A percentile compares a stretch with the other conserved stretches of the same genome.
phyloP scores from a whole-genome alignment of 1,140 invertebrate genomes.

The Gonioctena quinquepunctata region DNA sequence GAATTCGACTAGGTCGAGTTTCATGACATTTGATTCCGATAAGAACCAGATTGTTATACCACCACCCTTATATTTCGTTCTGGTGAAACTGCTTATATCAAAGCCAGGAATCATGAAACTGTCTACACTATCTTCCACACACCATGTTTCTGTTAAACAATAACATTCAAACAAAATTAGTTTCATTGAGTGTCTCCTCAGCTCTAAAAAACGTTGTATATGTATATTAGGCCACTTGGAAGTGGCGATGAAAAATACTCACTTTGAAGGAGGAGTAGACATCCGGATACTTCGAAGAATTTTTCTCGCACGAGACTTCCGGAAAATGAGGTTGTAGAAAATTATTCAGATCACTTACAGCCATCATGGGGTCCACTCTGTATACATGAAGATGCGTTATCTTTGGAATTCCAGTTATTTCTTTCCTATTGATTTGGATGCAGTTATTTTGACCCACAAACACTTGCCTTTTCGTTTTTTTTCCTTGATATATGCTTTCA shows the following conservation, averaged over 20 bases:
- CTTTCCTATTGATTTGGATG: background rate
- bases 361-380: background rate
- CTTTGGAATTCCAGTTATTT: background rate
- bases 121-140: background rate
- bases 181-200: background rate
- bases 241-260: background rate
- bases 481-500: background rate
- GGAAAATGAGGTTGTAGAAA: background rate
- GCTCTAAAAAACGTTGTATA: background rate
- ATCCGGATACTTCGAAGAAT: background rate
- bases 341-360: background rate
- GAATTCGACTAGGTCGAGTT: background rate
- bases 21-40: background rate
- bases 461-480: background rate
- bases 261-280: background rate
- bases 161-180: background rate
- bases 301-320: background rate
- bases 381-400: constrained; percentile 1
- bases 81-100: background rate
- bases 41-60: too few relatives aligned
- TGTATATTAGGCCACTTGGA: background rate
- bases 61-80: background rate
- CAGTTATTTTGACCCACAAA: background rate
- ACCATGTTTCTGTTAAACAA: background rate
- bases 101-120: background rate